Conservation (phyloP, 2,888 invertebrate species). For the Ditula angustiorana region DNA sequence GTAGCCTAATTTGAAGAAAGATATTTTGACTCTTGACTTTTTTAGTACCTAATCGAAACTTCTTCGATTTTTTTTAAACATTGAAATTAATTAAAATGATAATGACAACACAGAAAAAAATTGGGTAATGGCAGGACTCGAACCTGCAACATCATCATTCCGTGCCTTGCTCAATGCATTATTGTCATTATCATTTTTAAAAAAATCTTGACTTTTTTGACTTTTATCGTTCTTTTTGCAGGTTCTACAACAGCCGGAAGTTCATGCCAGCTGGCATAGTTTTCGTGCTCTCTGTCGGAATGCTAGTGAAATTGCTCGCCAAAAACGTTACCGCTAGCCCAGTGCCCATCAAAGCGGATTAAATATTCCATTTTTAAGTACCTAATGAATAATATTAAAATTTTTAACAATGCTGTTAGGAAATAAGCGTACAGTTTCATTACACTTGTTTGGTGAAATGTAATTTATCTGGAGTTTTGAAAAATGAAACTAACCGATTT, state of each 20-base stretch:
- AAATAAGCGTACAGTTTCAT: background rate
- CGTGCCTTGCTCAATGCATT: too few relatives aligned
- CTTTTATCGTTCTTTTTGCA: conserved; percentile 54
- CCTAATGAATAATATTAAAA: conserved; percentile 27
- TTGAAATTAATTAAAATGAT: too few relatives aligned
- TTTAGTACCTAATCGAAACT: too few relatives aligned
- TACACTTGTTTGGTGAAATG: background rate
- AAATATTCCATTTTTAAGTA: conserved; percentile 48
- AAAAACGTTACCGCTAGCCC: conserved; percentile 73
- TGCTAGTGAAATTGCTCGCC: conserved; percentile 82
- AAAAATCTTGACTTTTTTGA: background rate
- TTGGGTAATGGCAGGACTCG: too few relatives aligned
- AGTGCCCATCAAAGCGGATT: conserved; percentile 65
- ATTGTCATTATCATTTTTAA: too few relatives aligned
- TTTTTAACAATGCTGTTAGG: background rate
- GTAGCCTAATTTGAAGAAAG: too few relatives aligned
- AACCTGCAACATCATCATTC: too few relatives aligned
- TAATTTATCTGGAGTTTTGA: too few relatives aligned
- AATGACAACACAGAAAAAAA: too few relatives aligned
- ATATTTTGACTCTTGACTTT: too few relatives aligned
- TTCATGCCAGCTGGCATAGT: conserved; percentile 98
- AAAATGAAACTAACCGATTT: too few relatives aligned
- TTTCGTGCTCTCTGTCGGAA: conserved; percentile 87
- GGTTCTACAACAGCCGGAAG: conserved; percentile 93
- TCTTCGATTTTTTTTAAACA: too few relatives aligned